A percentile compares a stretch with the other conserved stretches of the same genome.
Evolutionary conservation across 1,140 invertebrate species (phyloP).

Genomic region (Odontomachus brunneus): DNA sequence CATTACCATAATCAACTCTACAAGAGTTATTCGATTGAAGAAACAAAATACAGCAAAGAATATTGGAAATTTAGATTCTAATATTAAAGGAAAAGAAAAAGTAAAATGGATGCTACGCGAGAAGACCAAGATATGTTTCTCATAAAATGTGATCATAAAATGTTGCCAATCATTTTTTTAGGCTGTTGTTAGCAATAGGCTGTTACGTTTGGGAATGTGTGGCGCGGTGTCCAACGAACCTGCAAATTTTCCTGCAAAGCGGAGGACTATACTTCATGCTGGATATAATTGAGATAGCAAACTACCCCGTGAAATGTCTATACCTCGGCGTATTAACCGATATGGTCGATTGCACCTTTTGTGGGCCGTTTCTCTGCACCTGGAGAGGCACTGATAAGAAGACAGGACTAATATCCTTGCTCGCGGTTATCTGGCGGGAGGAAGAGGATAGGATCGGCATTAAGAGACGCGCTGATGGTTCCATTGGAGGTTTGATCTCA

Average conservation of each 20-base stretch:
- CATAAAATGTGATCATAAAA: too few relatives aligned
- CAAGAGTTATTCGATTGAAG: too few relatives aligned
- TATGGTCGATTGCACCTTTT: constrained; percentile 67
- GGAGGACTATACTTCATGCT: constrained; percentile 68
- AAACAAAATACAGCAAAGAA: too few relatives aligned
- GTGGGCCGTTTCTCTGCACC: constrained; percentile 73
- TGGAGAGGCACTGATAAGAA: constrained; percentile 76
- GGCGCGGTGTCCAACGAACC: constrained; percentile 50
- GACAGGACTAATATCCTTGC: constrained; percentile 73
- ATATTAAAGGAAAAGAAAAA: too few relatives aligned
- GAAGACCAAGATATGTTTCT: too few relatives aligned
- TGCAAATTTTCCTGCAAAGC: constrained; percentile 67
- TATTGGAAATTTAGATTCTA: too few relatives aligned
- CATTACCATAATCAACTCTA: too few relatives aligned
- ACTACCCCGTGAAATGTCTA: constrained; percentile 66
- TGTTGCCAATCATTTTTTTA: too few relatives aligned
- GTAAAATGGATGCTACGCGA: neutral
- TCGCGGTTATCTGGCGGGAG: constrained; percentile 76
- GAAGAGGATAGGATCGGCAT: constrained; percentile 74
- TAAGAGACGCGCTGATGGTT: constrained; percentile 65
- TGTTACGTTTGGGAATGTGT: constrained; percentile 77
- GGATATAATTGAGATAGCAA: constrained; percentile 70
- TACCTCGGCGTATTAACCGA: constrained; percentile 76
- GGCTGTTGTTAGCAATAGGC: constrained; percentile 74
- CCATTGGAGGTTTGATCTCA: constrained; percentile 61